Conservation (phyloP, 1,140 invertebrate genomes). For the Drosophila sp. region DNA sequence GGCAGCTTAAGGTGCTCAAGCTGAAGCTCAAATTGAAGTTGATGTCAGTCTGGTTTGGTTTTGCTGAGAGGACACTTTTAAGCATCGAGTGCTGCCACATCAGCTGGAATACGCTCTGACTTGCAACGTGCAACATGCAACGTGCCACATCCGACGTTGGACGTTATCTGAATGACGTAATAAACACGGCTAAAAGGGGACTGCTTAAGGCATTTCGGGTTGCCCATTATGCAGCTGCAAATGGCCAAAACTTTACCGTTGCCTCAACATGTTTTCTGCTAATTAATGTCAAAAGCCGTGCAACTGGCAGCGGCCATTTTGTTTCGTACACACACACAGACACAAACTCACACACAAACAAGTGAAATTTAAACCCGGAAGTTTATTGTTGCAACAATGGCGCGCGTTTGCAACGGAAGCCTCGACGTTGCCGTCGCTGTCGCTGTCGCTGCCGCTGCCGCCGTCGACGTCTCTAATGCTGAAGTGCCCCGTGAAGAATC, state of each 20-base stretch:
- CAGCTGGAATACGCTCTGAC: neutral
- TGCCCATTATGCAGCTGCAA: slow-evolving; percentile 64
- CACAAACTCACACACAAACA: slow-evolving; percentile 31
- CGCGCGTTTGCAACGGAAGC: slow-evolving; percentile 56
- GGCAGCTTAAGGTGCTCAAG: slow-evolving; percentile 28
- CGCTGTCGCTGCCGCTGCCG: slow-evolving; percentile 17
- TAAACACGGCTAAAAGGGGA: slow-evolving; percentile 51
- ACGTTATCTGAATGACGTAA: slow-evolving; percentile 54
- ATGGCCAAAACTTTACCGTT: slow-evolving; percentile 63
- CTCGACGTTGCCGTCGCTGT: slow-evolving; percentile 23
- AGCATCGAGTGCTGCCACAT: neutral
- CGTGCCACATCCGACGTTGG: slow-evolving; percentile 6
- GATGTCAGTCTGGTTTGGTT: slow-evolving; percentile 3
- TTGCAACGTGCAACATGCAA: neutral
- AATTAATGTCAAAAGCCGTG: slow-evolving; percentile 78
- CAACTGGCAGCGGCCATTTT: slow-evolving; percentile 45
- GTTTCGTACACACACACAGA: slow-evolving; percentile 20
- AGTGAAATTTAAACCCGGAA: slow-evolving; percentile 79
- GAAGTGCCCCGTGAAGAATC: slow-evolving; percentile 39
- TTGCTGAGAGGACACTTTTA: slow-evolving; percentile 38
- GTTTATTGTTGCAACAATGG: slow-evolving; percentile 77
- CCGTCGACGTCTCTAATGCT: slow-evolving; percentile 1
- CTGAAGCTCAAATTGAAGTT: slow-evolving; percentile 8
- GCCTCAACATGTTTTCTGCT: slow-evolving; percentile 69
- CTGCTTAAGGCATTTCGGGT: slow-evolving; percentile 17